A percentile compares a stretch with the other conserved stretches of the same genome.
Evolutionary conservation across 2,113 vertebrate species (phyloP).

Genomic region (Corythoichthys intestinalis): DNA sequence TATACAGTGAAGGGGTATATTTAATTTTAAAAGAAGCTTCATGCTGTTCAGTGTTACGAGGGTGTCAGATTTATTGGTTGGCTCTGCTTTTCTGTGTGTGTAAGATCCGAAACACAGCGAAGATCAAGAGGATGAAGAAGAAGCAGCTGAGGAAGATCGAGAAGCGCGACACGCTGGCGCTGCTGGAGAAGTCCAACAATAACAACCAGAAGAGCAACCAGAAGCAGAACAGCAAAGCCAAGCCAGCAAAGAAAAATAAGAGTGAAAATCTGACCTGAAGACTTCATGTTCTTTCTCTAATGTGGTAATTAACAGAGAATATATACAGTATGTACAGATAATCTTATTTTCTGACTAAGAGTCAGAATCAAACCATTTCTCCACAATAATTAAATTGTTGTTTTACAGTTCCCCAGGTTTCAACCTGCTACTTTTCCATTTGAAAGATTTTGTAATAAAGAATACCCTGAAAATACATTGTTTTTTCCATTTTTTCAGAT

Average conservation of each 20-base stretch:
- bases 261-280: constrained; percentile 23
- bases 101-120: constrained; percentile 87
- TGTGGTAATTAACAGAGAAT: neutral
- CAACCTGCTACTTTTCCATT: neutral
- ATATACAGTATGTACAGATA: neutral
- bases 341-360: neutral
- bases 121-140: constrained; percentile 91
- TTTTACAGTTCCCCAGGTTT: neutral
- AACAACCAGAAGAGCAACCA: constrained; percentile 22
- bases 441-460: constrained; percentile 2
- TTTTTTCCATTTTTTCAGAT: neutral
- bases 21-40: no score
- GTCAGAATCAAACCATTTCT: neutral
- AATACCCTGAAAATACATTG: neutral
- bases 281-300: neutral
- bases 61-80: neutral
- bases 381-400: neutral
- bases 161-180: constrained; percentile 84
- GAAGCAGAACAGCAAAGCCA: constrained; percentile 42
- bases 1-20: no score
- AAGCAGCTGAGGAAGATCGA: constrained; percentile 83
- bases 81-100: neutral
- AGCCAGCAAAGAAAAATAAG: constrained; percentile 25
- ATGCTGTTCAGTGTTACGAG: neutral
- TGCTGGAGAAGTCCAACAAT: constrained; percentile 73